Evolutionary conservation across 2,113 vertebrate genomes (phyloP).

Genomic region (Columba janthina): DNA sequence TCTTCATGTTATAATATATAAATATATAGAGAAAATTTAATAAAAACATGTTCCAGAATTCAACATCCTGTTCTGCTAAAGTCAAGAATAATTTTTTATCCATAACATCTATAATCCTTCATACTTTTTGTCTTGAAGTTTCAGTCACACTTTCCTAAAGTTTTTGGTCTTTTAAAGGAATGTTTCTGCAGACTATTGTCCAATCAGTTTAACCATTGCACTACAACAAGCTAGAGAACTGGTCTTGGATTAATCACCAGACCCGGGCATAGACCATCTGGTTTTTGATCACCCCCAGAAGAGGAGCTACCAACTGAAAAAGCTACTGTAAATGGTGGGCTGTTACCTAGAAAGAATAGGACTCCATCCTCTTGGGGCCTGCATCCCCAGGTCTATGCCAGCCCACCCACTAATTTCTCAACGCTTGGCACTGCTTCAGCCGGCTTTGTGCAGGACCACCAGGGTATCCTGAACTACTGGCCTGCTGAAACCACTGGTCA

Average conservation of each 20-base stretch:
- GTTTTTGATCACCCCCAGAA: not conserved
- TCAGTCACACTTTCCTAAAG: not conserved
- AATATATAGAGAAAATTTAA: not conserved
- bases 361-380: not conserved
- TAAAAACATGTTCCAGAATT: not conserved
- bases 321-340: not conserved
- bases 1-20: not conserved
- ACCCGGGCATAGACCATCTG: not conserved
- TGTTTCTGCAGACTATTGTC: not conserved
- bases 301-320: not conserved
- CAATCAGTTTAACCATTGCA: not conserved
- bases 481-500: not conserved
- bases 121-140: not conserved
- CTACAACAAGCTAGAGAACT: not conserved
- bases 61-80: not conserved
- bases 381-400: not conserved
- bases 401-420: not conserved
- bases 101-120: not conserved
- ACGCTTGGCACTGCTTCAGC: not conserved
- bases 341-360: not conserved
- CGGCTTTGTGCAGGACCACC: not conserved
- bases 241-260: not conserved
- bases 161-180: not conserved
- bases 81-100: not conserved
- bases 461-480: not conserved